Conservation (phyloP, 2,888 invertebrate species). For the Apodemia mormo region DNA sequence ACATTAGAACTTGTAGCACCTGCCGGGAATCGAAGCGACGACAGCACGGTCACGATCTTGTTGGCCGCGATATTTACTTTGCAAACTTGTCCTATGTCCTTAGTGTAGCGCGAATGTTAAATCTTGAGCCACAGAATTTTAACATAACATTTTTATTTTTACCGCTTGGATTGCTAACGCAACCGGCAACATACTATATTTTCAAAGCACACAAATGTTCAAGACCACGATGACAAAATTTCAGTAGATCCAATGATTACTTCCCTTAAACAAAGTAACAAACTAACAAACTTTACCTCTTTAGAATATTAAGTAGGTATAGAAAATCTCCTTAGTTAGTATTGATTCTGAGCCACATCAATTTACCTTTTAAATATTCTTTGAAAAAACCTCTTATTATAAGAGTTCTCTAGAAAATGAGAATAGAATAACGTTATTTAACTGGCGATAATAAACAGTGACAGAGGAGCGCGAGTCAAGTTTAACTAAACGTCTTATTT, state of each 20-base stretch:
- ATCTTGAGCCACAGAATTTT: no score
- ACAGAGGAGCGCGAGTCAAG: conserved; percentile 51
- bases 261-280: no score
- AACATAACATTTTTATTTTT: no score
- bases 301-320: no score
- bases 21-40: conserved; percentile 34
- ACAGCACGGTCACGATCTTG: conserved; percentile 35
- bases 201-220: no score
- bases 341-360: no score
- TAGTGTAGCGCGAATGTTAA: not conserved
- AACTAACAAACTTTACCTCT: no score
- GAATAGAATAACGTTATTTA: conserved; percentile 10
- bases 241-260: no score
- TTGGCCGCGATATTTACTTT: conserved; percentile 7
- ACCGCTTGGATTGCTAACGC: no score
- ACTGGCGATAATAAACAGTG: conserved; percentile 35
- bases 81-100: not conserved
- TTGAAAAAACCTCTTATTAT: not conserved
- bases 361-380: not conserved
- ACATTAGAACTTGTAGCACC: conserved; percentile 30
- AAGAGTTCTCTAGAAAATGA: not conserved
- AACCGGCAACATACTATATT: no score
- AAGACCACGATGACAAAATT: no score
- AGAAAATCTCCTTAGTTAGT: no score
- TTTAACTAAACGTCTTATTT: conserved; percentile 58